phyloP scores from a whole-genome alignment of 1,140 invertebrate species.

The Babylonia areolata region DNA sequence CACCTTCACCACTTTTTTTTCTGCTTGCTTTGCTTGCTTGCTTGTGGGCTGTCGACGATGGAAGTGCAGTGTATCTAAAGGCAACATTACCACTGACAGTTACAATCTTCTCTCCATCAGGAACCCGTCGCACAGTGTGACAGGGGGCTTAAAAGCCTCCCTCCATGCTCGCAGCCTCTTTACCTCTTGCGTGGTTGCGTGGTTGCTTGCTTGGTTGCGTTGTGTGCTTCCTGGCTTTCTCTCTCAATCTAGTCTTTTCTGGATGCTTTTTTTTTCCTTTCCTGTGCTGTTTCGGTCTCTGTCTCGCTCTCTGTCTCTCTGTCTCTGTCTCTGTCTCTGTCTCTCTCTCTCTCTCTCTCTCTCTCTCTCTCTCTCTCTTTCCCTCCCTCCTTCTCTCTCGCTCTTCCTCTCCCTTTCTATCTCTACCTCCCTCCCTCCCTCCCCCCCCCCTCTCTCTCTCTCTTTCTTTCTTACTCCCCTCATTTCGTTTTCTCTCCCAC shows the following conservation, averaged over 20 bases:
- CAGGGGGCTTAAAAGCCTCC: no score
- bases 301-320: constrained; percentile 5
- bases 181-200: no score
- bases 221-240: constrained; percentile 8
- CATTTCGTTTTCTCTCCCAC: no score
- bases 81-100: no score
- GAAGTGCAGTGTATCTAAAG: no score
- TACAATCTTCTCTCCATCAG: no score
- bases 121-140: no score
- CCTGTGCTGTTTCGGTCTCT: neutral
- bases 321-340: neutral
- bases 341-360: constrained; percentile 5
- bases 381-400: neutral
- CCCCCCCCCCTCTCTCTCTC: neutral
- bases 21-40: no score
- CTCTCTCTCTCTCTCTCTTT: constrained; percentile 6
- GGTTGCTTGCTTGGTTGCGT: no score
- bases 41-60: no score
- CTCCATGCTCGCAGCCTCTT: no score
- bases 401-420: neutral
- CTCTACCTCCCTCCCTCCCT: neutral
- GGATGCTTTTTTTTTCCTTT: neutral
- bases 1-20: no score
- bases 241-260: constrained; percentile 1
- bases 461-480: neutral